Evolutionary conservation across 2,888 invertebrate genomes (phyloP), one percentile per base, ranked within the genome.

Genomic region (Phaonia tiefii): DNA sequence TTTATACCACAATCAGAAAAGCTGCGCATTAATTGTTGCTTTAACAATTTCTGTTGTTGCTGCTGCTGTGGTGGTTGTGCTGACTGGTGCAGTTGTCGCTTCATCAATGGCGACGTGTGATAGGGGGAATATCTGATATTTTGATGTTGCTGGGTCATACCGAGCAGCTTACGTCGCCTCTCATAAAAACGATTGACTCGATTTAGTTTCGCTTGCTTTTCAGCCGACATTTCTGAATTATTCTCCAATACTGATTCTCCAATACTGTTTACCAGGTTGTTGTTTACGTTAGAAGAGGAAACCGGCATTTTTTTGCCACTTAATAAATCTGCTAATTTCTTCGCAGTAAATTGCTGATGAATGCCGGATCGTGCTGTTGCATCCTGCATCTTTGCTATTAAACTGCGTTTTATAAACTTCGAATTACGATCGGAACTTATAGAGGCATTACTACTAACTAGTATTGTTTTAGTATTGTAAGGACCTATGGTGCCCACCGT

Each of bases 161-260:
- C 72, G 37, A 87, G 5, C 42, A 89, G 78, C 37, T 88, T 87
- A 2, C 87, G 85, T 2, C 88, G 86, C 54, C 85, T 87, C 69
- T 88, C 88, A 66, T 89, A 88, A 77, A 88, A 88, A 31, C 86
- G 86, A 13, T 80, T 84, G 60, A 88, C 86, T 11, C 85, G 86
- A 67, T 84, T 84, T 20, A 82, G 75, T 25, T 85, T 83, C 25
- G 82, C 80, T 63, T 84, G 85, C 37, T 81, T 80, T 13, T 83
- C 79, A 0, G 78, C 42, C n/a, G 58, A 13, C 8, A 65, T n/a
- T 42, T 81, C 81, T 3, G 72, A 46, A 54, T 17, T 66, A 3
- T 60, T 42, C n/a, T 81, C 81, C 13, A 54, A 22, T 17, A 37
- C 69, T 13, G 70, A 22, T 10, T 51, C 37, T 15, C 58, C 49